phyloP scores from a whole-genome alignment of 2,888 invertebrate genomes.

The Tupiocoris notatus region DNA sequence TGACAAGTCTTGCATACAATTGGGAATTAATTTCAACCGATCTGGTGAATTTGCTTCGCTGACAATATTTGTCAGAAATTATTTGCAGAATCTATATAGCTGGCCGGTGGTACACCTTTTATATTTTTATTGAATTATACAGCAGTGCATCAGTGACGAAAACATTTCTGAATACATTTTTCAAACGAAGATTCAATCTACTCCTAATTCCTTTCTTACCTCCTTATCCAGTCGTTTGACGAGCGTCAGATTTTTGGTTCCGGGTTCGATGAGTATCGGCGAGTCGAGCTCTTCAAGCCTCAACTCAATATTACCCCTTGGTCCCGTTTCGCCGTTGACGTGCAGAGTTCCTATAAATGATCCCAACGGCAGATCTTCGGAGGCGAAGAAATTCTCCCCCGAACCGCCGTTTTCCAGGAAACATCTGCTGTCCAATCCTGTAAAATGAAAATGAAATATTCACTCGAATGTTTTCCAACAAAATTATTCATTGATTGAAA shows the following conservation, averaged over 20 bases:
- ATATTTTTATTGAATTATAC: too few relatives aligned
- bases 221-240: constrained; percentile 79
- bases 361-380: constrained; percentile 79
- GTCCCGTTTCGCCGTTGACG: constrained; percentile 77
- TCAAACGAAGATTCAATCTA: too few relatives aligned
- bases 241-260: constrained; percentile 77
- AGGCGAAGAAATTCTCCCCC: constrained; percentile 86
- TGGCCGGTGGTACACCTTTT: too few relatives aligned
- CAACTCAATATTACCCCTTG: constrained; percentile 73
- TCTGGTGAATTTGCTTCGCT: neutral
- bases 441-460: too few relatives aligned
- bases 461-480: too few relatives aligned
- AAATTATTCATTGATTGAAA: too few relatives aligned
- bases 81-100: too few relatives aligned
- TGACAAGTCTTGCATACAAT: neutral
- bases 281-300: constrained; percentile 76
- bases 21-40: neutral
- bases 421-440: constrained; percentile 73
- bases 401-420: constrained; percentile 88
- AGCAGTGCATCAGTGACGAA: too few relatives aligned
- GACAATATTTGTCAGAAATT: too few relatives aligned
- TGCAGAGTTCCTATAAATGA: constrained; percentile 74
- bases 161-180: too few relatives aligned
- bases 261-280: constrained; percentile 72
- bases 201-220: constrained; percentile 47